phyloP scores from a whole-genome alignment of 2,797 vertebrate genomes.

The Myotis myotis region DNA sequence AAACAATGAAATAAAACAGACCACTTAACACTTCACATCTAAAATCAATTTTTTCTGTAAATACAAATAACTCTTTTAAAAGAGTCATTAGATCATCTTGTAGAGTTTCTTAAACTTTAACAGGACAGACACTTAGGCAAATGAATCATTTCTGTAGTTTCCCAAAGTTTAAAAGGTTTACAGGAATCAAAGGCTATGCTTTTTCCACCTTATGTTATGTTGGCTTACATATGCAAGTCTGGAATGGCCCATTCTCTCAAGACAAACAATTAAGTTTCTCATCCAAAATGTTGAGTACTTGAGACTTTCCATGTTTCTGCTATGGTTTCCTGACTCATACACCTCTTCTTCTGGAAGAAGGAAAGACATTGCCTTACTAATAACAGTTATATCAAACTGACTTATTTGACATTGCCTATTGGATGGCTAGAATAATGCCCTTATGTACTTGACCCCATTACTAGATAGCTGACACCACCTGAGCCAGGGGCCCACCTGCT shows the following conservation, averaged over 20 bases:
- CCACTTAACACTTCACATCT: neutral
- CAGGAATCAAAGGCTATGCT: neutral
- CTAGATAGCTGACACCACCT: neutral
- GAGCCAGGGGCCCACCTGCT: neutral
- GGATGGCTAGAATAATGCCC: neutral
- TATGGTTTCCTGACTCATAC: neutral
- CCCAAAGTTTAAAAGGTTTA: neutral
- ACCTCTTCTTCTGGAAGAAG: neutral
- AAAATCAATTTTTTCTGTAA: neutral
- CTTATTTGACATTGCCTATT: neutral
- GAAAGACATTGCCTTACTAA: neutral
- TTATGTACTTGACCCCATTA: neutral
- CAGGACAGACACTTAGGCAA: neutral
- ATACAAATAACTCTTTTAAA: neutral
- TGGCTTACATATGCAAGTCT: neutral
- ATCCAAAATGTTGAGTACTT: neutral
- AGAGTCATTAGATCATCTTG: neutral
- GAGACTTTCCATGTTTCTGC: neutral
- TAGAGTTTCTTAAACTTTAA: neutral
- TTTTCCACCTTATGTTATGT: neutral
- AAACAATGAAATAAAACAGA: neutral
- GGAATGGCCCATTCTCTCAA: neutral
- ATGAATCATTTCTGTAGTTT: neutral
- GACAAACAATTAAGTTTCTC: neutral
- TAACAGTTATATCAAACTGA: neutral